phyloP scores from a whole-genome alignment of 2,113 vertebrate genomes.

The Mirounga angustirostris region DNA sequence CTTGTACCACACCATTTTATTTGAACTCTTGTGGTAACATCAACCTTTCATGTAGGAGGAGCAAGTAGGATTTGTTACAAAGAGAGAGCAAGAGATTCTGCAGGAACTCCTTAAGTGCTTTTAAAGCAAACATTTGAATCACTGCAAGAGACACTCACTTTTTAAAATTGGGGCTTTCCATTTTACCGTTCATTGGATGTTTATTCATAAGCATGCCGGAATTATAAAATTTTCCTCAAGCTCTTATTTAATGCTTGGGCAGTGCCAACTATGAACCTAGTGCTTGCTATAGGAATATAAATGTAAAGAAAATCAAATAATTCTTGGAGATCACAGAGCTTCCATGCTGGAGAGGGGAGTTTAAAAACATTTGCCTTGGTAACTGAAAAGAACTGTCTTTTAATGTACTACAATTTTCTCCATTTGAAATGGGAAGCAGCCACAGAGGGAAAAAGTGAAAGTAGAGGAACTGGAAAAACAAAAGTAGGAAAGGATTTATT shows the following conservation, averaged over 20 bases:
- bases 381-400: constrained; percentile 1
- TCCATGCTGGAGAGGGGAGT: neutral
- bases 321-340: neutral
- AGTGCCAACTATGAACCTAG: neutral
- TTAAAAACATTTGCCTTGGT: neutral
- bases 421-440: constrained; percentile 44
- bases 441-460: constrained; percentile 41
- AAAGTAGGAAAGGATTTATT: constrained; percentile 75
- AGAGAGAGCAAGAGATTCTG: constrained; percentile 67
- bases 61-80: constrained; percentile 43
- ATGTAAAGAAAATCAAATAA: neutral
- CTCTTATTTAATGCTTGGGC: constrained; percentile 31
- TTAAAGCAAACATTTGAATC: constrained; percentile 76
- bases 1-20: constrained; percentile 50
- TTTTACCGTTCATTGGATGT: constrained; percentile 62
- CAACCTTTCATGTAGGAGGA: constrained; percentile 63
- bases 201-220: constrained; percentile 51
- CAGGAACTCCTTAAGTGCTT: constrained; percentile 71
- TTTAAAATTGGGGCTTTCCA: constrained; percentile 62
- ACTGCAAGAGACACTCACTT: constrained; percentile 38
- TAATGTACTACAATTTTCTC: constrained; percentile 46
- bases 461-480: constrained; percentile 70
- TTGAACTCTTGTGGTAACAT: constrained; percentile 62
- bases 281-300: constrained; percentile 12
- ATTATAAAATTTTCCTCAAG: constrained; percentile 55